Conservation (phyloP, 2,113 vertebrate genomes). For the Psettodes erumei region DNA sequence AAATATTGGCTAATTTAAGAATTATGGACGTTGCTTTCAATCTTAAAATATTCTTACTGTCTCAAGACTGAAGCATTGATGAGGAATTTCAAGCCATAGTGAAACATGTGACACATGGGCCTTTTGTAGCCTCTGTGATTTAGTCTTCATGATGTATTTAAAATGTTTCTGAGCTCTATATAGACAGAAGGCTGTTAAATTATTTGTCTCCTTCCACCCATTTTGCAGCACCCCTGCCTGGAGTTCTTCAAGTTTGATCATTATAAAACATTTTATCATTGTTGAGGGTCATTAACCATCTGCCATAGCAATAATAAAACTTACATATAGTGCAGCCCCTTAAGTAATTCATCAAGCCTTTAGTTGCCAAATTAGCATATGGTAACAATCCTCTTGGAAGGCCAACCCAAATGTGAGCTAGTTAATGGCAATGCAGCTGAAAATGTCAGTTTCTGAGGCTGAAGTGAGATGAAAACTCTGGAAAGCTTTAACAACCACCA, state of each 20-base stretch:
- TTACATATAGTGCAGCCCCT: slow-evolving; percentile 57
- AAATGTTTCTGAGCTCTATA: slow-evolving; percentile 42
- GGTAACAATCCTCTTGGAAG: slow-evolving; percentile 49
- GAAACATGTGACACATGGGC: slow-evolving; percentile 26
- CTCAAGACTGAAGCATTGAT: slow-evolving; percentile 21
- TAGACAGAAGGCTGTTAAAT: slow-evolving; percentile 53
- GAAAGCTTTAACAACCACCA: slow-evolving; percentile 55
- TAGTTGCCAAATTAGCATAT: slow-evolving; percentile 65
- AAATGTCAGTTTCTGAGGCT: slow-evolving; percentile 55
- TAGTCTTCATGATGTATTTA: slow-evolving; percentile 41
- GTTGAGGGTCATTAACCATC: slow-evolving; percentile 75
- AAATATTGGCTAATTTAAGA: slow-evolving; percentile 47
- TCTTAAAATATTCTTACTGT: slow-evolving; percentile 29
- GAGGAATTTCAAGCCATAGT: slow-evolving; percentile 21
- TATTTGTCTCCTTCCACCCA: slow-evolving; percentile 50
- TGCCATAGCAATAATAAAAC: slow-evolving; percentile 73
- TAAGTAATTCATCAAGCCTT: slow-evolving; percentile 58
- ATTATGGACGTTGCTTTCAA: slow-evolving; percentile 20
- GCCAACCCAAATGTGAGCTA: slow-evolving; percentile 39
- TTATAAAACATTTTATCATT: slow-evolving; percentile 75
- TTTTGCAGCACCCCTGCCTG: slow-evolving; percentile 34
- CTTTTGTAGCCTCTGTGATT: slow-evolving; percentile 6
- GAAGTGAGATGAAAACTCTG: slow-evolving; percentile 47
- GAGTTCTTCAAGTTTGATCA: slow-evolving; percentile 51
- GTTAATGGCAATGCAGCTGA: slow-evolving; percentile 58